A percentile compares a stretch with the other conserved stretches of the same genome.
These are phyloP conservation scores for Dryomyza anilis DNA, from an alignment of 2,888 invertebrate genomes.

Conservation along the genomic window DNA sequence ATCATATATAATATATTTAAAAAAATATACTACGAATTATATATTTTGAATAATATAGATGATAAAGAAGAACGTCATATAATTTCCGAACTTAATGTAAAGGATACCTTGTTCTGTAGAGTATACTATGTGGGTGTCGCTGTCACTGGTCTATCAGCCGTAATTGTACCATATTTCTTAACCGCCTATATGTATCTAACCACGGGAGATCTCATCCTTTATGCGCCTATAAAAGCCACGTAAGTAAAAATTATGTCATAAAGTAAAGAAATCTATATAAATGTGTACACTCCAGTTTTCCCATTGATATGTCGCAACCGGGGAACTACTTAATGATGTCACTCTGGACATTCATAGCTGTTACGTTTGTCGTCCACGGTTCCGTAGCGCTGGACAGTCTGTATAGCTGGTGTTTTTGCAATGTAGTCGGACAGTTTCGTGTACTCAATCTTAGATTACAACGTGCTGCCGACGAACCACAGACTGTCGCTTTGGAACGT, in stretches of 20 bases:
- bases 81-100: slow-evolving; percentile 27
- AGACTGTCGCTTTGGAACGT: neutral
- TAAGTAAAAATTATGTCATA: neutral
- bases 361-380: slow-evolving; percentile 8
- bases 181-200: slow-evolving; percentile 9
- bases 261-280: neutral
- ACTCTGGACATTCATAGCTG: slow-evolving; percentile 18
- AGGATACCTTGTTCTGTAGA: slow-evolving; percentile 24
- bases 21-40: neutral
- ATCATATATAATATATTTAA: neutral
- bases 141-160: slow-evolving; percentile 3
- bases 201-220: neutral
- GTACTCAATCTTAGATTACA: slow-evolving; percentile 29
- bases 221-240: neutral
- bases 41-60: slow-evolving; percentile 15
- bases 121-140: slow-evolving; percentile 22
- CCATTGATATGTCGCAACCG: neutral
- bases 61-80: slow-evolving; percentile 18
- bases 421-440: slow-evolving; percentile 32
- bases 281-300: slow-evolving; percentile 9
- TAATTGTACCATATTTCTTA: slow-evolving; percentile 17
- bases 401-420: slow-evolving; percentile 31
- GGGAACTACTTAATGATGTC: slow-evolving; percentile 13
- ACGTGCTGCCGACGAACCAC: neutral
- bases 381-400: slow-evolving; percentile 26